Evolutionary conservation across 2,797 vertebrate species (phyloP), one percentile per base, ranked within the genome.

Genomic region (Oceanodroma leucorhoa): DNA sequence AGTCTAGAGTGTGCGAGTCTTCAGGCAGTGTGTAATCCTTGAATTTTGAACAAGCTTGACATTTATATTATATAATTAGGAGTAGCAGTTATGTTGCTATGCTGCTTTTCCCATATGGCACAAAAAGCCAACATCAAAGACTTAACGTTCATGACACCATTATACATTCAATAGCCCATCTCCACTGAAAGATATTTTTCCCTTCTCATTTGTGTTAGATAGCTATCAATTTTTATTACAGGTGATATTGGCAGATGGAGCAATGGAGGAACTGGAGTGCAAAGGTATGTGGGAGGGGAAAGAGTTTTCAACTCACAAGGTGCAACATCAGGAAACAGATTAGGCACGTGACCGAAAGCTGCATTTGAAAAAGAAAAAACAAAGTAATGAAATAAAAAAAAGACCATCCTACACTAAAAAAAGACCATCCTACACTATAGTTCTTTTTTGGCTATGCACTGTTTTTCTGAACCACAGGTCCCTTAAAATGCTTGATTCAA

Each of bases 1-100:
- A 88, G 58, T 64, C 87, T 95, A 23, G 78, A 92, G 55, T 92
- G 16, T 77, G 34, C 64, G 66, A 80, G 95, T 93, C 94, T 96
- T 73, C 80, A 96, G 83, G 85, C 83, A 94, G 34, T 5, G 30
- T 93, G 73, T 38, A 94, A 81, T 72, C 73, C 81, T 76, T 82
- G 89, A 94, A 92, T 95, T 96, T 75, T 89, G 85, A 91, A 73
- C 76, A 93, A 90, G 85, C 83, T 53, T 96, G 96, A 93, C 94
- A 96, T 96, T 97, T 96, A 85, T 91, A 83, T 83, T 95, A 93
- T 80, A 94, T 84, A 95, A 96, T 95, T 96, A 93, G 90, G 88
- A 96, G 90, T 80, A 94, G 83, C 48, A 89, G 89, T 90, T 94
- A 75, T n/a, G 82, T 80, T 94, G 90, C 90, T 93, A n/a, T 83